Evolutionary conservation across 1,140 invertebrate species (phyloP).

Genomic region (Listronotus bonariensis): DNA sequence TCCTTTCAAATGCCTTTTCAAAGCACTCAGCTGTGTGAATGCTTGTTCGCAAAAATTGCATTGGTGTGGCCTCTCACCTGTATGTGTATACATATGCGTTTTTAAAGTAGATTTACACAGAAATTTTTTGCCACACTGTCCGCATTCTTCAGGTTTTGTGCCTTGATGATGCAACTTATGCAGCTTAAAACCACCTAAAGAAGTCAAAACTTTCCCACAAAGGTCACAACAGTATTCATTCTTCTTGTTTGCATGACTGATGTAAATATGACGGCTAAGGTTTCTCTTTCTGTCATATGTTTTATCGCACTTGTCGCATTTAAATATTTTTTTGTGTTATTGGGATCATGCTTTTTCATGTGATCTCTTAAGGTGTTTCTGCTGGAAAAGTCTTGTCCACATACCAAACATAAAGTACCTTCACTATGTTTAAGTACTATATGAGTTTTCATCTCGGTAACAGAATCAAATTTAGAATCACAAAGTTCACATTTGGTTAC

Average conservation of each 20-base stretch:
- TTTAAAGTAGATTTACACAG: constrained; percentile 31
- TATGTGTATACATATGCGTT: constrained; percentile 45
- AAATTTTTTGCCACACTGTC: constrained; percentile 50
- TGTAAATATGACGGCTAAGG: constrained; percentile 32
- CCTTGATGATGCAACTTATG: constrained; percentile 8
- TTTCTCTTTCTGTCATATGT: constrained; percentile 57
- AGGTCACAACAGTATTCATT: constrained; percentile 56
- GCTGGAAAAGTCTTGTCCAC: constrained; percentile 37
- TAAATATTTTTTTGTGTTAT: constrained; percentile 43
- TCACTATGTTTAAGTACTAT: constrained; percentile 26
- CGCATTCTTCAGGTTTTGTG: constrained; percentile 52
- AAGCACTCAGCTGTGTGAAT: constrained; percentile 47
- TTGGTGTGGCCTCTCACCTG: constrained; percentile 60
- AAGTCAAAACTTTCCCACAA: constrained; percentile 48
- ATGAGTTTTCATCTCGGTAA: constrained; percentile 33
- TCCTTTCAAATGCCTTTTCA: constrained; percentile 56
- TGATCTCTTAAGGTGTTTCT: constrained; percentile 37
- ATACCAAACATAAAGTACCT: constrained; percentile 33
- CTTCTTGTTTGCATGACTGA: constrained; percentile 33
- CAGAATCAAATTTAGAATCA: constrained; percentile 48
- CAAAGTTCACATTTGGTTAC: constrained; percentile 51
- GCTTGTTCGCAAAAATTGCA: constrained; percentile 44
- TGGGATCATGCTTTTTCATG: constrained; percentile 35
- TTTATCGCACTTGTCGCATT: constrained; percentile 49
- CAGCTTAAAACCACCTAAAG: background rate